These are phyloP conservation scores for Pachydiplax longipennis DNA, from an alignment of 2,888 invertebrate species.

Conservation along the genomic window DNA sequence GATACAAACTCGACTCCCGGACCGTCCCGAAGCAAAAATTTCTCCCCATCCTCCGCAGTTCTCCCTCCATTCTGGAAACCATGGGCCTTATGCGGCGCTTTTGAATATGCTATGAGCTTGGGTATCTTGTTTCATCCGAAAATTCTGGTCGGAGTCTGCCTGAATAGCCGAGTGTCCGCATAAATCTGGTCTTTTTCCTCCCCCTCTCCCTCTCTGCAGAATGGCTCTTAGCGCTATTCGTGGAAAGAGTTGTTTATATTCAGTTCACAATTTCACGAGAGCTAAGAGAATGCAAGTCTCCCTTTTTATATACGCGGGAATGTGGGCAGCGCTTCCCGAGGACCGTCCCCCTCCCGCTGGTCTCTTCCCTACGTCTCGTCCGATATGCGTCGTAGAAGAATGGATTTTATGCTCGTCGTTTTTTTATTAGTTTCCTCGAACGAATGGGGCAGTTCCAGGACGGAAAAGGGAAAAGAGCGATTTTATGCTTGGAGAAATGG, in stretches of 20 bases:
- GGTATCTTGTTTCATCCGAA: slow-evolving; percentile 37
- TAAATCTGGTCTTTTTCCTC: background rate
- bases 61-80: background rate
- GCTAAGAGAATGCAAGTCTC: background rate
- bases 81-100: slow-evolving; percentile 20
- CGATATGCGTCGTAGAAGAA: too few species aligned
- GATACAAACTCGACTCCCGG: slow-evolving; percentile 16
- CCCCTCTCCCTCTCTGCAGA: background rate
- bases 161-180: slow-evolving; percentile 36
- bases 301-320: background rate
- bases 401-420: too few species aligned
- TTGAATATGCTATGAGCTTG: slow-evolving; percentile 42
- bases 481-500: too few species aligned
- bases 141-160: slow-evolving; percentile 33
- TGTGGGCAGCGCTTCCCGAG: background rate
- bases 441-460: too few species aligned
- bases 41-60: background rate
- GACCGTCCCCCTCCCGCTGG: background rate
- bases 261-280: slow-evolving; percentile 38
- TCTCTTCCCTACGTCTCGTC: too few species aligned
- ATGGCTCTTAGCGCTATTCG: slow-evolving; percentile 41
- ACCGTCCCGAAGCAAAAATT: slow-evolving; percentile 1
- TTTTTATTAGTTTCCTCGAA: too few species aligned
- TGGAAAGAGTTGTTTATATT: slow-evolving; percentile 21
- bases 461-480: too few species aligned